Evolutionary conservation across 2,888 invertebrate species (phyloP), one percentile per base, ranked within the genome.

Genomic region (Pseudoips prasinana): DNA sequence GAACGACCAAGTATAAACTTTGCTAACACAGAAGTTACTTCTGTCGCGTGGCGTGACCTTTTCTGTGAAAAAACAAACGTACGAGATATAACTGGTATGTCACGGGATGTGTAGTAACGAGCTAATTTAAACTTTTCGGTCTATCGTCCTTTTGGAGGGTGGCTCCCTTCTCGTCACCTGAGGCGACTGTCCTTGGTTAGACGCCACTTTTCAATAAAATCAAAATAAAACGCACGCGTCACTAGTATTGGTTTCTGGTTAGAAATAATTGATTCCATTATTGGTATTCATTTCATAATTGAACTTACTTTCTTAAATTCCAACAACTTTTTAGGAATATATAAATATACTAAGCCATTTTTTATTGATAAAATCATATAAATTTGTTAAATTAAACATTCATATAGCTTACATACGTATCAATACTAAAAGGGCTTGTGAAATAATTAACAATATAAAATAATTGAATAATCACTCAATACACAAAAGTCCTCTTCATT

Each of bases 51-150:
- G 52, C 50, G 63, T 74, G 79, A 82, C 85, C 84, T 82, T 85
- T 82, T 74, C 76, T 63, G 67, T 68, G 71, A 82, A 85, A 87
- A 87, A 87, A 85, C 83, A 83, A 80, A 78, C 76, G 69, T 65
- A 70, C 20, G 57, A 59, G 60, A 77, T 72, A 73, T 70, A 80
- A 78, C 80, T 73, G 79, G 66, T 73, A 64, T 69, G 77, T 76
- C 68, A 61, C 73, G 55, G 64, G 75, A 77, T 80, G 71, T 80
- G 84, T 82, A 65, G 85, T 87, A 87, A 88, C 88, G 77, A 88
- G 88, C 87, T 88, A 86, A 88, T 88, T 88, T 88, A 88, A 88
- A 87, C 84, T 88, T 87, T 87, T 86, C 80, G 83, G 76, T 68
- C 64, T 53, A 73, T 68, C 68, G 73, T 77, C 77, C 80, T 73